These are phyloP conservation scores for Araneus ventricosus DNA, from an alignment of 1,140 invertebrate species.

Conservation along the genomic window DNA sequence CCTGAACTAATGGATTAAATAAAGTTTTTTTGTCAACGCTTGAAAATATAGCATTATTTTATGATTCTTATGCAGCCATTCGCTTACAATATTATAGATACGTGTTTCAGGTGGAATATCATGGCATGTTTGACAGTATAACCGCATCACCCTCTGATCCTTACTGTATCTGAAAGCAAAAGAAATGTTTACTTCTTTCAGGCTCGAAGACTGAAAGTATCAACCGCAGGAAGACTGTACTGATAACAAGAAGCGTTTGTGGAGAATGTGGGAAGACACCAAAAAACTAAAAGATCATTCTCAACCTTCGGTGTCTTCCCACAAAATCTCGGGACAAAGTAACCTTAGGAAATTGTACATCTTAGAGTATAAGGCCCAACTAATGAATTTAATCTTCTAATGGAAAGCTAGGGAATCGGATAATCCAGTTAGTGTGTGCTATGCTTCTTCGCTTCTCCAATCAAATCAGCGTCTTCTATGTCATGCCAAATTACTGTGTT, in stretches of 20 bases:
- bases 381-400: constrained; percentile 75
- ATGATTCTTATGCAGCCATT: too few relatives aligned
- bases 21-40: too few relatives aligned
- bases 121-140: too few relatives aligned
- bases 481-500: constrained; percentile 68
- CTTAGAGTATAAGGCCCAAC: constrained; percentile 17
- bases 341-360: not conserved
- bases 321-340: constrained; percentile 34
- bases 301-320: not conserved
- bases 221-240: not conserved
- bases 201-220: too few relatives aligned
- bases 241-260: not conserved
- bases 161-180: too few relatives aligned
- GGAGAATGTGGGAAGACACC: not conserved
- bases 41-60: too few relatives aligned
- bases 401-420: constrained; percentile 56
- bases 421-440: constrained; percentile 58
- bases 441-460: constrained; percentile 53
- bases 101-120: too few relatives aligned
- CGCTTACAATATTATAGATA: too few relatives aligned
- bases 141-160: too few relatives aligned
- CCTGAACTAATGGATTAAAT: too few relatives aligned
- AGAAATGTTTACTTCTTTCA: too few relatives aligned
- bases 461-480: constrained; percentile 71
- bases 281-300: not conserved